phyloP scores from a whole-genome alignment of 2,797 vertebrate species.

The Danio jaintianensis region DNA sequence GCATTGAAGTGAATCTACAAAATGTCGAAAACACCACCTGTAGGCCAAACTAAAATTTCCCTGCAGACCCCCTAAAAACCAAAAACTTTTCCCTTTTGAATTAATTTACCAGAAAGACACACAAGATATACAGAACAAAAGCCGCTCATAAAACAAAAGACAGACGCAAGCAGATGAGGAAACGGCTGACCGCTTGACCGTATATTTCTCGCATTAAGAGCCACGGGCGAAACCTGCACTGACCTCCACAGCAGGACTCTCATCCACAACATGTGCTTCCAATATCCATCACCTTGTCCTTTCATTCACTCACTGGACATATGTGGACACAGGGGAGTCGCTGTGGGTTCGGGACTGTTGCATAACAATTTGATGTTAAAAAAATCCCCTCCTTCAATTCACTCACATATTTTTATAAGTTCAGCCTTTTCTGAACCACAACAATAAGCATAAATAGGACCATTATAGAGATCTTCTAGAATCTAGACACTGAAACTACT shows the following conservation, averaged over 20 bases:
- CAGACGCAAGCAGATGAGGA: constrained; percentile 7
- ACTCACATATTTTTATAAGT: constrained; percentile 1
- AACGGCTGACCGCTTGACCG: constrained; percentile 14
- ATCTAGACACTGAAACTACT: too few species aligned
- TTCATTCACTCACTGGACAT: constrained; percentile 33
- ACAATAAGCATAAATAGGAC: background rate
- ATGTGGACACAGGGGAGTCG: constrained; percentile 31
- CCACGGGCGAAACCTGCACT: constrained; percentile 27
- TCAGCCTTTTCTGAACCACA: background rate
- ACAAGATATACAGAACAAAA: background rate
- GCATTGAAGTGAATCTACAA: background rate
- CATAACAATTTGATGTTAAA: constrained; percentile 53
- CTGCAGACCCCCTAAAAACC: background rate
- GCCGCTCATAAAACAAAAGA: background rate
- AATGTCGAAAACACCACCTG: constrained; percentile 4
- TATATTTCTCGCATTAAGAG: constrained; percentile 21
- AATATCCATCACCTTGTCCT: constrained; percentile 50
- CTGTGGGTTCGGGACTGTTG: constrained; percentile 40
- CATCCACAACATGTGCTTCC: constrained; percentile 59
- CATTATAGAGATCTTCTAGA: background rate
- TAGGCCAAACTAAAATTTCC: background rate
- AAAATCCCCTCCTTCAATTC: constrained; percentile 52
- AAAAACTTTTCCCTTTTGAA: background rate
- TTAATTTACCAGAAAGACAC: background rate
- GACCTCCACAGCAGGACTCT: constrained; percentile 26